Percentiles rank a stretch among this genome's conserved stretches.
phyloP scores from a whole-genome alignment of 2,888 invertebrate genomes.

The Athalia cordata region DNA sequence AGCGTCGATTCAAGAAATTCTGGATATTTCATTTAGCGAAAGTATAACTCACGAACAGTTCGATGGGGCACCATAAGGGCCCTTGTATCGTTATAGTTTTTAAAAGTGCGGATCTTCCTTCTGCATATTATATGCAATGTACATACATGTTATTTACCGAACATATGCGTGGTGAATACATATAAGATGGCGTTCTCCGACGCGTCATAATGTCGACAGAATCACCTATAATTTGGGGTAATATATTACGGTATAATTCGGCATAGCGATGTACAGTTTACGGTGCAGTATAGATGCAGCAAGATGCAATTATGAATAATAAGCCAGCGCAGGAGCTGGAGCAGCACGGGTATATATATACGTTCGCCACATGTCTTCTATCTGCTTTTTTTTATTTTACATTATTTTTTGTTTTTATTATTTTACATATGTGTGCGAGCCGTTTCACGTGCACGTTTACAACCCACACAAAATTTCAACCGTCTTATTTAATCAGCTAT shows the following conservation, averaged over 20 bases:
- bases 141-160: not conserved
- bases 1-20: too few species aligned
- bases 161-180: not conserved
- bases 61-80: too few species aligned
- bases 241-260: constrained; percentile 72
- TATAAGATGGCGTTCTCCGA: constrained; percentile 24
- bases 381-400: not conserved
- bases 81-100: too few species aligned
- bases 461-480: not conserved
- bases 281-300: constrained; percentile 44
- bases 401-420: not conserved
- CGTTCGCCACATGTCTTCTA: constrained; percentile 48
- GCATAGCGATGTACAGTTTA: constrained; percentile 59
- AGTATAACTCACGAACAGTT: too few species aligned
- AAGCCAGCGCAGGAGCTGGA: constrained; percentile 49
- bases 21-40: not conserved
- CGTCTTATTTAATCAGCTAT: constrained; percentile 48
- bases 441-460: constrained; percentile 4
- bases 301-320: constrained; percentile 69
- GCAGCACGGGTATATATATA: constrained; percentile 13
- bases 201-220: constrained; percentile 43
- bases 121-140: not conserved
- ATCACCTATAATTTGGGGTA: constrained; percentile 73
- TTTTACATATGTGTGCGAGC: not conserved
- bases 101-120: not conserved